Evolutionary conservation across 23 tunicate species (phyloP), one percentile per base, ranked within the genome.

Genomic region (Botrylloides violaceus): DNA sequence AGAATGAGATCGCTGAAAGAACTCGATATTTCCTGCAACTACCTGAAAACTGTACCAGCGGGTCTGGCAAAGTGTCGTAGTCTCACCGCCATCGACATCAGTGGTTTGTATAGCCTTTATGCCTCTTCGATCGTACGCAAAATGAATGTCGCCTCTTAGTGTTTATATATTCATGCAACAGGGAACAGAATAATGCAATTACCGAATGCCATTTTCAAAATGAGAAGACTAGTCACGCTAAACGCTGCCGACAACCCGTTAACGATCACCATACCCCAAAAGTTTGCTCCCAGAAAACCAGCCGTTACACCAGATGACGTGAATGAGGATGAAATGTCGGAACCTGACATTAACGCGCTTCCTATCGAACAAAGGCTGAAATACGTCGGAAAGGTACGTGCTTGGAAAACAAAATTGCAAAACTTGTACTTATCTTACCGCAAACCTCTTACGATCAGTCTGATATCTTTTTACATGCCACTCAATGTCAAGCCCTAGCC

Each of bases 41-140:
- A 72, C 30, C 39, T 87, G 56, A 48, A 68, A 15, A 73, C 77
- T 56, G 53, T 87, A 28, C 95, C 95, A 1, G 72, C 56, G n/a
- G 71, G 68, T 27, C 31, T 87, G 29, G 74, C 85, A 64, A 70
- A 77, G 23, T 76, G 86, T 35, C 76, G 79, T 57, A 71, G 84
- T 60, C 35, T 87, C n/a, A 57, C 79, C 6, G 81, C 60, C 60
- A 58, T 87, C 20, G 87, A 87, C 59, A 3, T 87, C 24, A 71
- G 82, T 5, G 95, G 95, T 87, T 55, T 7, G 36, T 7, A 18
- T 6, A 6, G 9, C 28, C 9, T 22, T 12, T 59, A 59, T 26
- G 19, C 64, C 28, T 59, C 19, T 22, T 22, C 19, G 15, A 43
- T 43, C 15, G 15, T 43, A 43, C 58, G 1, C n/a, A 19, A 49